Evolutionary conservation across 2,888 invertebrate species (phyloP), one percentile per base, ranked within the genome.

Genomic region (Drosophila kuntzei): DNA sequence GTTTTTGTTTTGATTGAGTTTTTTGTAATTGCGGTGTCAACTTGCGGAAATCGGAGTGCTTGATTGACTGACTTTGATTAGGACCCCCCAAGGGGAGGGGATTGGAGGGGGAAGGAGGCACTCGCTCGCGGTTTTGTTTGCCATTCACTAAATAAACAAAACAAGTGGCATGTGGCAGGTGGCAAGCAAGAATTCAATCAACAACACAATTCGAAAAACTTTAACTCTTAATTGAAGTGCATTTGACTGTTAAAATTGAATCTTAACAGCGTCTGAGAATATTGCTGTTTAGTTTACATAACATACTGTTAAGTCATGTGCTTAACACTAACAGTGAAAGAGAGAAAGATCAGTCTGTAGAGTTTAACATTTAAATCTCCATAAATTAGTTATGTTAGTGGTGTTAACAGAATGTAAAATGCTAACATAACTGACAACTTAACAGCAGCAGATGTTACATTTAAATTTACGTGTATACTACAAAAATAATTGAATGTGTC

Each of bases 11-110:
- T 65, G 67, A 60, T 66, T 67, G 68, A 16, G 46, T 51, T 55
- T 46, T 46, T 59, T 59, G 67, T 68, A 68, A 75, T 78, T 79
- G 76, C 49, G 69, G 86, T 79, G 68, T 63, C 78, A 73, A 73
- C 60, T 55, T 67, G 67, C 62, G 36, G 55, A 39, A 75, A 62
- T 62, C 62, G 36, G 34, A 62, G 39, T 44, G 61, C 14, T 34
- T 57, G 71, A 41, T 49, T 37, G 62, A 74, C 75, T 20, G 58
- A 32, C 50, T 58, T 59, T 76, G 59, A 58, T 71, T 66, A 46
- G 34, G 41, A 46, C 50, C 43, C 50, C 50, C 43, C 7, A 27
- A n/a, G 41, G 4, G 14, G 14, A 11, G 3, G 20, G 20, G 43
- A 27, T 27, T 9, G 22, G n/a, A n/a, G 0, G 14, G 9, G 14